These are phyloP conservation scores for Callipepla squamata DNA, from an alignment of 2,113 vertebrate genomes.

Conservation along the genomic window DNA sequence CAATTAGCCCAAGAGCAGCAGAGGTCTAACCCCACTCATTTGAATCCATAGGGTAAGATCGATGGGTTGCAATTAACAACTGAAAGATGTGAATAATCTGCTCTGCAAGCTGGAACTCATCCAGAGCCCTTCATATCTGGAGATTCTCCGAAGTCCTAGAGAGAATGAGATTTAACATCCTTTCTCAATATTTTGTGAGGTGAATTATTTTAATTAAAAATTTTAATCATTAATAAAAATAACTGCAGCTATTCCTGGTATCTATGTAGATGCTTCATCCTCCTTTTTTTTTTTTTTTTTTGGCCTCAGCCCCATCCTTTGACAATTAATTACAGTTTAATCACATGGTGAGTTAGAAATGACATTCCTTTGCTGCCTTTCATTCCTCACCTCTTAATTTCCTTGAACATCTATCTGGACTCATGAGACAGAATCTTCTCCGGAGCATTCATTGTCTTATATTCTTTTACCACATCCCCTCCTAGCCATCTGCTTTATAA, in stretches of 20 bases:
- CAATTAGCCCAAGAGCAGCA: background rate
- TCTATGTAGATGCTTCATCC: background rate
- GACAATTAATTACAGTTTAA: constrained; percentile 37
- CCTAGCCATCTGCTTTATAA: constrained; percentile 35
- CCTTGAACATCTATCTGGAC: constrained; percentile 13
- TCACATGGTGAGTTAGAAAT: constrained; percentile 37
- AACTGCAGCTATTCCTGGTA: background rate
- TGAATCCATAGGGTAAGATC: background rate
- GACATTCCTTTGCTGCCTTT: constrained; percentile 29
- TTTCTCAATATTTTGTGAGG: background rate
- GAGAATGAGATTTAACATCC: background rate
- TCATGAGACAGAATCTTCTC: constrained; percentile 33
- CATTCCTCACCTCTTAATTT: constrained; percentile 48
- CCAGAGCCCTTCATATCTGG: background rate
- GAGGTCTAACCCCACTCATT: background rate
- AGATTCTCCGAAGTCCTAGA: background rate
- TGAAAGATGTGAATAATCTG: background rate
- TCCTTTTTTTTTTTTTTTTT: background rate
- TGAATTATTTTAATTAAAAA: constrained; percentile 31
- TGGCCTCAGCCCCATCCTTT: background rate
- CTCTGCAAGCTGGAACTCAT: background rate
- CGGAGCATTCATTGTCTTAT: constrained; percentile 29
- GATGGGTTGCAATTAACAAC: background rate
- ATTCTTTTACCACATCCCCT: background rate
- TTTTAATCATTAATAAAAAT: background rate